Evolutionary conservation across 2,888 invertebrate species (phyloP).

Genomic region (Trimorus sp.): DNA sequence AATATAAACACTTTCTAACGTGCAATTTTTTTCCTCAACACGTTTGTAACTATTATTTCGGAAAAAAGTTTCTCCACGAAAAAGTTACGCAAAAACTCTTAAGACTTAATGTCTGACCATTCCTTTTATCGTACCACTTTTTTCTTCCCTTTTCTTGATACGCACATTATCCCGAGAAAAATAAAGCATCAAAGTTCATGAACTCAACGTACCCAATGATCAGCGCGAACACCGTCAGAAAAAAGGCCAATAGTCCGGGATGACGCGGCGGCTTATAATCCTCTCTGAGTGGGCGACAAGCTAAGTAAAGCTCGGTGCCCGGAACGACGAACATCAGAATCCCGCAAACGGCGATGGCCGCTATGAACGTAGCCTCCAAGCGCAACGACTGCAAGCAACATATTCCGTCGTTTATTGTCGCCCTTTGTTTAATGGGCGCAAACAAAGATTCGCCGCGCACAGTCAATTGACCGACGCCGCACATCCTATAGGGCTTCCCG

Average conservation of each 20-base stretch:
- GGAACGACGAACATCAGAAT: constrained; percentile 87
- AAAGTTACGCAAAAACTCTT: no score
- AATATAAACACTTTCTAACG: no score
- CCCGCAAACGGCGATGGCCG: constrained; percentile 85
- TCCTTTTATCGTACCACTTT: no score
- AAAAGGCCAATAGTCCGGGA: constrained; percentile 75
- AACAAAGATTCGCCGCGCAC: not conserved
- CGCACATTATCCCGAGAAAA: no score
- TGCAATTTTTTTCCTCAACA: no score
- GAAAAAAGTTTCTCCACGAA: no score
- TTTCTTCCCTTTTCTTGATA: no score
- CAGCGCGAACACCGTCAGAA: constrained; percentile 75
- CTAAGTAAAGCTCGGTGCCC: constrained; percentile 84
- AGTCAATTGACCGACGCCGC: not conserved
- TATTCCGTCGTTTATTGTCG: not conserved
- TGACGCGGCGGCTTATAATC: constrained; percentile 76
- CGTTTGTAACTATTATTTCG: no score
- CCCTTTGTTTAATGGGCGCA: not conserved
- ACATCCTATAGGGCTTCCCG: constrained; percentile 8
- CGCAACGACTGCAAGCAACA: constrained; percentile 84
- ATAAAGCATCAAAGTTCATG: not conserved
- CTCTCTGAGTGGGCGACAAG: constrained; percentile 78
- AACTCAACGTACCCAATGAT: constrained; percentile 77
- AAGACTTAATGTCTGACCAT: no score
- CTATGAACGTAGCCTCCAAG: constrained; percentile 87